phyloP scores from a whole-genome alignment of 2,888 invertebrate species.

The Drosophila buzzatii region DNA sequence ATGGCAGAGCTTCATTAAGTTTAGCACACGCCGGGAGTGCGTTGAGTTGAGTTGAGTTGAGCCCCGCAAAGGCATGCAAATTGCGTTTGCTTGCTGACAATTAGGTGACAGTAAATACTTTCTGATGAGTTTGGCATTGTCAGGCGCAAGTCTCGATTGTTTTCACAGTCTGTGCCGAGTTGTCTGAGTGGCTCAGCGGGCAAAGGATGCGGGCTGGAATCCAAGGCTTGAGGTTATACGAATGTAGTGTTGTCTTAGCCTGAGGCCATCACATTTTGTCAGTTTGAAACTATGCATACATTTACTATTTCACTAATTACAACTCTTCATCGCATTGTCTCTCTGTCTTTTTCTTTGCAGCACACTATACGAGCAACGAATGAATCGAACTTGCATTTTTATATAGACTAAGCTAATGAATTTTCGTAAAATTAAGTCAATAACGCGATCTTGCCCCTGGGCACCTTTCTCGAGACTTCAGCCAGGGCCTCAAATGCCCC shows the following conservation, averaged over 20 bases:
- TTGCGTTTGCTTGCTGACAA: constrained; percentile 61
- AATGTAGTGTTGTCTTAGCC: not conserved
- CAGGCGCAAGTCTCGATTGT: constrained; percentile 33
- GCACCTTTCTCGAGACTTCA: constrained; percentile 54
- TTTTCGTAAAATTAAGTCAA: constrained; percentile 63
- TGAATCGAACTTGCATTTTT: constrained; percentile 68
- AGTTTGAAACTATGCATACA: not conserved
- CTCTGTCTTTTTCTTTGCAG: constrained; percentile 41
- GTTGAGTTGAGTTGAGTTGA: not conserved
- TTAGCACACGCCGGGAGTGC: constrained; percentile 17
- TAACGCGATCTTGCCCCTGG: constrained; percentile 33
- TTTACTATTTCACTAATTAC: not conserved
- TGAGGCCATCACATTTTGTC: not conserved
- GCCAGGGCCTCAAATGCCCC: constrained; percentile 54
- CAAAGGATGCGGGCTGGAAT: not conserved
- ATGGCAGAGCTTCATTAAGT: constrained; percentile 65
- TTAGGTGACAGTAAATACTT: constrained; percentile 78
- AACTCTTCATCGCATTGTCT: not conserved
- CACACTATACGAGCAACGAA: constrained; percentile 70
- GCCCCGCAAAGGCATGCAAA: constrained; percentile 29
- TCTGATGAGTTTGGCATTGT: constrained; percentile 41
- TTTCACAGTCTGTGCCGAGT: constrained; percentile 14
- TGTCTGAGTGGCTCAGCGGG: not conserved
- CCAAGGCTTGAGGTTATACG: no score
- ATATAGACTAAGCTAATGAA: constrained; percentile 49